Evolutionary conservation across 2,888 invertebrate species (phyloP).

Genomic region (Apamea monoglypha): DNA sequence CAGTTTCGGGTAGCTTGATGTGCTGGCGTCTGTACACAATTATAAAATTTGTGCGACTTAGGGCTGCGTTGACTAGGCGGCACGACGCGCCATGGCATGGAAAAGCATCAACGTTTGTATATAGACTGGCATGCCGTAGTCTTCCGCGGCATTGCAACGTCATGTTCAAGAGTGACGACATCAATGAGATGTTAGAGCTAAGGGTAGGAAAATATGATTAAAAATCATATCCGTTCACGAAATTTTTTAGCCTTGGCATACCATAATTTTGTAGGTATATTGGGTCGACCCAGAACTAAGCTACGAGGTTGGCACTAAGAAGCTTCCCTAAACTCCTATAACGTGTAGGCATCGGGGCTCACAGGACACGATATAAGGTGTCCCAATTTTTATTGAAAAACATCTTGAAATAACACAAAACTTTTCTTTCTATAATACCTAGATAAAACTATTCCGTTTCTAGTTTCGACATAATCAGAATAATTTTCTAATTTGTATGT

Average conservation of each 20-base stretch:
- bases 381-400: not conserved
- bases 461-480: conserved; percentile 9
- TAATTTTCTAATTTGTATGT: conserved; percentile 19
- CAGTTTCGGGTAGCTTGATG: too few relatives aligned
- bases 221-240: not conserved
- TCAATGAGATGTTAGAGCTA: not conserved
- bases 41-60: not conserved
- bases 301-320: not conserved
- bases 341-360: not conserved
- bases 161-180: not conserved
- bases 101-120: not conserved
- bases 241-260: not conserved
- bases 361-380: not conserved
- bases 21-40: too few relatives aligned
- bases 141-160: not conserved
- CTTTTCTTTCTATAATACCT: not conserved
- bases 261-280: not conserved
- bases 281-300: not conserved
- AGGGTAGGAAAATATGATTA: not conserved
- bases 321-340: not conserved
- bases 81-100: not conserved
- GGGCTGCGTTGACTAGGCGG: too few relatives aligned
- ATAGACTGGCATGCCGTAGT: not conserved
- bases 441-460: not conserved
- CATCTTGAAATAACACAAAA: not conserved